A percentile compares a stretch with the other conserved stretches of the same genome.
These are phyloP conservation scores for Origma solitaria DNA, from an alignment of 2,113 vertebrate species.

Conservation along the genomic window DNA sequence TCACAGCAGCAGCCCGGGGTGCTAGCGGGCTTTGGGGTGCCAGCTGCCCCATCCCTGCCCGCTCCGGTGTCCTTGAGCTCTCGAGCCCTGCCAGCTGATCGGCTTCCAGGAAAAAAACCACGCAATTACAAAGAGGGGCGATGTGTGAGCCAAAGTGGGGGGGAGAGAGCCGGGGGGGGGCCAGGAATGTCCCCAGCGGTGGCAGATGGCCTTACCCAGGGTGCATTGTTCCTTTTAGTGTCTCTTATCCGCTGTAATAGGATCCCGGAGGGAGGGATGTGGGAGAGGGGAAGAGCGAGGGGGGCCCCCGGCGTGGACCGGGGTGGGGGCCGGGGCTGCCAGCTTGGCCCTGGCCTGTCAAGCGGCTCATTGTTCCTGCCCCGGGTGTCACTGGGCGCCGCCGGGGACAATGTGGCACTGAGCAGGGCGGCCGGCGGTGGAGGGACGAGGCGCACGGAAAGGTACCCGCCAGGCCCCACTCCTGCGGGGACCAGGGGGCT, in stretches of 20 bases:
- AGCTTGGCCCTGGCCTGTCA: conserved; percentile 71
- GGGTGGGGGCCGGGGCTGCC: conserved; percentile 67
- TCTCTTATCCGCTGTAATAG: conserved; percentile 78
- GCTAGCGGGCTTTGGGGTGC: neutral
- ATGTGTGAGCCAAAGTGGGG: neutral
- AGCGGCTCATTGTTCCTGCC: conserved; percentile 77
- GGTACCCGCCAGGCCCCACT: neutral
- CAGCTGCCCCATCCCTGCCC: neutral
- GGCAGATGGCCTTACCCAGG: conserved; percentile 69
- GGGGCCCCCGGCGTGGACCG: conserved; percentile 58
- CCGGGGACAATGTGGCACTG: conserved; percentile 78
- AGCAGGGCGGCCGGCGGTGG: conserved; percentile 65
- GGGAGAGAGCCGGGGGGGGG: neutral
- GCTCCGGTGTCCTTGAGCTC: conserved; percentile 45
- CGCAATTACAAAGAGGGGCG: conserved; percentile 27
- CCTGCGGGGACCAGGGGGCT: neutral
- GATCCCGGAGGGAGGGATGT: conserved; percentile 72
- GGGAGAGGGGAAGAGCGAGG: conserved; percentile 60
- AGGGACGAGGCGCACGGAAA: conserved; percentile 15
- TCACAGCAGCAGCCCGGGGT: neutral
- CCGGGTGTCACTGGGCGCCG: conserved; percentile 73
- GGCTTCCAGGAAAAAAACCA: conserved; percentile 51
- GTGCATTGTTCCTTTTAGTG: conserved; percentile 71
- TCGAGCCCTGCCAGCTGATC: conserved; percentile 20
- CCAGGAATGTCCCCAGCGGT: conserved; percentile 61